Percentiles rank a stretch among this genome's conserved stretches.
Evolutionary conservation across 1,140 invertebrate species (phyloP).

Genomic region (Pemphigus obesinymphae): DNA sequence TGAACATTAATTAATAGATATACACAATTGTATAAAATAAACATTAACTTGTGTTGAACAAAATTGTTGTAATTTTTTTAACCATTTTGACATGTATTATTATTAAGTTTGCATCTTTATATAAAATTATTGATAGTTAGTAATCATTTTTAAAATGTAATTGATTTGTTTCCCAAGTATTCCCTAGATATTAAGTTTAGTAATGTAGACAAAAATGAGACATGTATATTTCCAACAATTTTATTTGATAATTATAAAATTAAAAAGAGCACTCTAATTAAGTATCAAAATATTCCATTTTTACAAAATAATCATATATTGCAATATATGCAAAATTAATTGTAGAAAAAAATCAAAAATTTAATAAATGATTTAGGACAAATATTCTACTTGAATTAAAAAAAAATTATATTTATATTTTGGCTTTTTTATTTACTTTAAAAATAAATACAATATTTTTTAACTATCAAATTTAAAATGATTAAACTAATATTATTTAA

Average conservation of each 20-base stretch:
- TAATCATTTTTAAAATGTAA: neutral
- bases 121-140: conserved; percentile 16
- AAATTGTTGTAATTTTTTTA: conserved; percentile 23
- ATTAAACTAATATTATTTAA: too few species aligned
- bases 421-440: too few species aligned
- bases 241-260: neutral
- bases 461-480: too few species aligned
- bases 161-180: neutral
- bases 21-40: neutral
- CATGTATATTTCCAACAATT: neutral
- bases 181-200: neutral
- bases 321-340: neutral
- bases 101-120: conserved; percentile 24
- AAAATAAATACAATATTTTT: too few species aligned
- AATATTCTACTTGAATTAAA: too few species aligned
- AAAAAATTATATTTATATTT: too few species aligned
- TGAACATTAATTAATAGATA: neutral
- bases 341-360: too few species aligned
- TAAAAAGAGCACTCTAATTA: neutral
- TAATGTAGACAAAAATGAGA: neutral
- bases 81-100: neutral
- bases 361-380: too few species aligned
- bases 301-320: neutral
- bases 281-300: neutral
- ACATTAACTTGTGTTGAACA: neutral